These are phyloP conservation scores for Myotis vivesi DNA, from an alignment of 2,797 vertebrate genomes.

Conservation along the genomic window DNA sequence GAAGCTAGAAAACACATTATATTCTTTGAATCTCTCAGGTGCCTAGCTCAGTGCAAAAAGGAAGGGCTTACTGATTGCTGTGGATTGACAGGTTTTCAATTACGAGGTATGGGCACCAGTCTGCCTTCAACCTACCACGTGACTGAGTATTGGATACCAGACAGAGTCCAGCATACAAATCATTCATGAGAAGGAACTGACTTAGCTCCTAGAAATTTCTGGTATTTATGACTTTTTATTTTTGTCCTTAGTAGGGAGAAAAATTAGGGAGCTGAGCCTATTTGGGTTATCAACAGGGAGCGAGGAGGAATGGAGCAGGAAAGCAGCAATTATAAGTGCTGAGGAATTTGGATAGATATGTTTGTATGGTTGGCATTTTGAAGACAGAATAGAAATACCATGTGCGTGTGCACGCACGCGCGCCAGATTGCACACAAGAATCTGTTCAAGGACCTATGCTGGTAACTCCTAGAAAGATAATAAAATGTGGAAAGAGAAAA, in stretches of 20 bases:
- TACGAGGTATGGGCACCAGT: not conserved
- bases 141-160: not conserved
- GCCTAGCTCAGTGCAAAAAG: not conserved
- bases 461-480: slow-evolving; percentile 9
- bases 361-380: not conserved
- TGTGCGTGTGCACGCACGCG: not conserved
- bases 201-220: slow-evolving; percentile 60
- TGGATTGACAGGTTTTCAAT: not conserved
- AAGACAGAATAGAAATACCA: slow-evolving; percentile 9
- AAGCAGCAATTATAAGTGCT: slow-evolving; percentile 10
- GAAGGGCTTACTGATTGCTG: not conserved
- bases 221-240: slow-evolving; percentile 69
- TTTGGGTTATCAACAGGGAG: slow-evolving; percentile 46
- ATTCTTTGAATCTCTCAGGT: not conserved
- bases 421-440: not conserved
- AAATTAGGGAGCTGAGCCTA: slow-evolving; percentile 52
- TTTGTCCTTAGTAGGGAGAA: slow-evolving; percentile 61
- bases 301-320: not conserved
- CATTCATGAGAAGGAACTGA: slow-evolving; percentile 41
- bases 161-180: not conserved
- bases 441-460: not conserved
- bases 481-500: slow-evolving; percentile 11
- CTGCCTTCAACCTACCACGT: not conserved
- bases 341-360: slow-evolving; percentile 29
- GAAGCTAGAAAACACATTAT: not conserved